These are phyloP conservation scores for Noctilio leporinus DNA, from an alignment of 2,113 vertebrate genomes.

Conservation along the genomic window DNA sequence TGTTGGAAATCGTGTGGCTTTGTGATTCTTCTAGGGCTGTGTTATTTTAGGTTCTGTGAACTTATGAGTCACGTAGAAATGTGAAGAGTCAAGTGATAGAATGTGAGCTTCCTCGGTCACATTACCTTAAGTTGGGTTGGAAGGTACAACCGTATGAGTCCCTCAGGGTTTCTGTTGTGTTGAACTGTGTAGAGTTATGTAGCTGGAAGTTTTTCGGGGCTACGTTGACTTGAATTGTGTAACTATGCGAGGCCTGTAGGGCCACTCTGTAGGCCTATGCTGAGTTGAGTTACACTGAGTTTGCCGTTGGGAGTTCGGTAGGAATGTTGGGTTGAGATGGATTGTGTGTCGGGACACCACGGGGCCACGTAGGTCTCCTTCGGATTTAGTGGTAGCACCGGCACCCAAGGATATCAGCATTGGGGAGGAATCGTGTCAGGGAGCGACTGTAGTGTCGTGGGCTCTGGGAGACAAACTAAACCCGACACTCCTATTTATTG, in stretches of 20 bases:
- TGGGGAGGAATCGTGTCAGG: neutral
- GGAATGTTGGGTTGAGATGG: neutral
- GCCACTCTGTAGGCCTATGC: neutral
- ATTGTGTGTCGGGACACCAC: neutral
- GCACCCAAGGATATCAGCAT: neutral
- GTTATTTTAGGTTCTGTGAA: conserved; percentile 45
- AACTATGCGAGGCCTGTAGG: neutral
- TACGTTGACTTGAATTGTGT: neutral
- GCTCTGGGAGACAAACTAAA: neutral
- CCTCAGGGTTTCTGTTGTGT: neutral
- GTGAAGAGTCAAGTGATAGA: neutral
- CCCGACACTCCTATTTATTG: neutral
- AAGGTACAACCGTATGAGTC: too few relatives aligned
- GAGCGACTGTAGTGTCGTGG: neutral
- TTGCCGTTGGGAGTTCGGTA: neutral
- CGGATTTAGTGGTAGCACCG: neutral
- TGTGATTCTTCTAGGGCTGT: neutral
- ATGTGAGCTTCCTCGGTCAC: neutral
- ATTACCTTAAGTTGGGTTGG: neutral
- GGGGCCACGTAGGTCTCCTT: neutral
- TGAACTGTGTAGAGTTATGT: neutral
- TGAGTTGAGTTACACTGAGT: neutral
- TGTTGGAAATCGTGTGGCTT: neutral
- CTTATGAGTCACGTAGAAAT: neutral
- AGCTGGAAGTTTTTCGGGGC: neutral